Evolutionary conservation across 2,797 vertebrate species (phyloP).

Genomic region (Dromococcyx pavoninus): DNA sequence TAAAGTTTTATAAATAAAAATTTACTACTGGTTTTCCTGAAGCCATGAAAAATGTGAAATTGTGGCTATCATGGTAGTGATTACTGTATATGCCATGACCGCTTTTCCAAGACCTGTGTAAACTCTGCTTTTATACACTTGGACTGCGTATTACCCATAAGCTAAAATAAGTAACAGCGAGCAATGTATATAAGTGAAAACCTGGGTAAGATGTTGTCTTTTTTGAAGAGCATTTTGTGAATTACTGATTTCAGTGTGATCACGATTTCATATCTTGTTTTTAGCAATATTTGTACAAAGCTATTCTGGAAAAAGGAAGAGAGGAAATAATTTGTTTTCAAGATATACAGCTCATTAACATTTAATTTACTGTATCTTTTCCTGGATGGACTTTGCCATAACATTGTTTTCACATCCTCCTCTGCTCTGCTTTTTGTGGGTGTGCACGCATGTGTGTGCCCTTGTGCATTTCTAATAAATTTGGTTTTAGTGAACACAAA

Average conservation of each 20-base stretch:
- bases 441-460: accelerated
- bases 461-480: neutral
- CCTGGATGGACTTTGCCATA: neutral
- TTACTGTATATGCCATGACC: neutral
- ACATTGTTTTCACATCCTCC: neutral
- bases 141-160: neutral
- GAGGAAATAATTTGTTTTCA: neutral
- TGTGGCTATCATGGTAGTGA: neutral
- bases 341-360: neutral
- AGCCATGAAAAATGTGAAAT: neutral
- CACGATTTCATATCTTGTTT: neutral
- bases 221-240: neutral
- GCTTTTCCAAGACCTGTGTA: neutral
- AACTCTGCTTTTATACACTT: neutral
- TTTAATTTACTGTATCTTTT: neutral
- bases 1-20: neutral
- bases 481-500: neutral
- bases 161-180: neutral
- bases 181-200: neutral
- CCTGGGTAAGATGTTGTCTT: neutral
- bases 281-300: neutral
- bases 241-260: neutral
- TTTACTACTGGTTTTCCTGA: neutral
- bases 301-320: neutral
- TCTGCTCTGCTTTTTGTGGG: neutral